Evolutionary conservation across 1,140 invertebrate species (phyloP).

Genomic region (Drosophila micromelanica): DNA sequence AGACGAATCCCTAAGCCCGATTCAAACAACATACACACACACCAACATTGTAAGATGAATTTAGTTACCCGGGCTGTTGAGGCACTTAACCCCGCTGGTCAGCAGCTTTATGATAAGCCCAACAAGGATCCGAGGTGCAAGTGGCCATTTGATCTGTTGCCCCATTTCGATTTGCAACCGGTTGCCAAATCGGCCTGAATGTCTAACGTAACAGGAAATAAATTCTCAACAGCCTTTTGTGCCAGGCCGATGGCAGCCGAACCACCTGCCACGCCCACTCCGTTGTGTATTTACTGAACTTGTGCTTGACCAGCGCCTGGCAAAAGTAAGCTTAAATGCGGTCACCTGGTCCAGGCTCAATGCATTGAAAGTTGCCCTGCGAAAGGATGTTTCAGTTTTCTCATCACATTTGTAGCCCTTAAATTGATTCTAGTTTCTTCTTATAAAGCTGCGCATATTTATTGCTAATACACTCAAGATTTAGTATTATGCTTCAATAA

Average conservation of each 20-base stretch:
- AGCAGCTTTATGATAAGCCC: conserved; percentile 50
- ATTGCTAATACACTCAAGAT: too few species aligned
- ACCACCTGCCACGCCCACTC: conserved; percentile 34
- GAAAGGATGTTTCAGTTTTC: neutral
- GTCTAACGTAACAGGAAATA: conserved; percentile 70
- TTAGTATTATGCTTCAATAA: too few species aligned
- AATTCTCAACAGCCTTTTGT: conserved; percentile 68
- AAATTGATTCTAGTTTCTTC: too few species aligned
- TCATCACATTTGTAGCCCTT: neutral
- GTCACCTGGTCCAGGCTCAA: conserved; percentile 30
- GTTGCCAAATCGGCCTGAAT: conserved; percentile 65
- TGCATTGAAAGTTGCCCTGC: conserved; percentile 6
- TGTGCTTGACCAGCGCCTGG: conserved; percentile 24
- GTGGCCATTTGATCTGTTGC: conserved; percentile 64
- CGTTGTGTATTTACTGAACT: conserved; percentile 22
- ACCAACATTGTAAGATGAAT: conserved; percentile 30
- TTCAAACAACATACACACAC: conserved; percentile 30
- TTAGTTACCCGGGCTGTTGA: conserved; percentile 20
- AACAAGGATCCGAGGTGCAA: conserved; percentile 27
- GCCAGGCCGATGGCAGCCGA: conserved; percentile 16
- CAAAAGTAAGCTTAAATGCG: conserved; percentile 47
- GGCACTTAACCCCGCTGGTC: conserved; percentile 45
- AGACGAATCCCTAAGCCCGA: conserved; percentile 15
- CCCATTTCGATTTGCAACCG: conserved; percentile 38
- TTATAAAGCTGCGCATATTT: too few species aligned